These are phyloP conservation scores for Pipistrellus pipistrellus DNA, from an alignment of 2,797 vertebrate species.

Conservation along the genomic window DNA sequence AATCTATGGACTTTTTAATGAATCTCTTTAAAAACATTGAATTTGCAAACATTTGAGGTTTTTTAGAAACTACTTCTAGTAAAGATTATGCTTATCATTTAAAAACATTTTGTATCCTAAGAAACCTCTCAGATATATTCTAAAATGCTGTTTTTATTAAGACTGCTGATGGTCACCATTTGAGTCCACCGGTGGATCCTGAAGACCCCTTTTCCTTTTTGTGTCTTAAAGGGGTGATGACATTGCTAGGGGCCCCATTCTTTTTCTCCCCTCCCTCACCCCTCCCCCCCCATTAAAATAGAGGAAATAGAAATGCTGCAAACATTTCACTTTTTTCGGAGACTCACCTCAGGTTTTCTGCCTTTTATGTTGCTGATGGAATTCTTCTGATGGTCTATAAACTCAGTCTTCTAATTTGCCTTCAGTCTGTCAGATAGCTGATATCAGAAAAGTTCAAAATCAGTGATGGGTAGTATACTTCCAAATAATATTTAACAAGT, in stretches of 20 bases:
- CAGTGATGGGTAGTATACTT: conserved; percentile 73
- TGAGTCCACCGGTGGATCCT: not conserved
- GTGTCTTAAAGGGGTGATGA: conserved; percentile 22
- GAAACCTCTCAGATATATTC: conserved; percentile 55
- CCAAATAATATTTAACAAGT: conserved; percentile 68
- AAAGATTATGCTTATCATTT: conserved; percentile 47
- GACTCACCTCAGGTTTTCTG: conserved; percentile 59
- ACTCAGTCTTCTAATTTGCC: conserved; percentile 73
- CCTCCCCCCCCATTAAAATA: not conserved
- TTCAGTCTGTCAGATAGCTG: conserved; percentile 63
- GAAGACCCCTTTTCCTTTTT: not conserved
- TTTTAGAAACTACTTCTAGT: not conserved
- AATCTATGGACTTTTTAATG: not conserved
- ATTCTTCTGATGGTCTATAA: conserved; percentile 80
- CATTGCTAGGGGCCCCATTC: not conserved
- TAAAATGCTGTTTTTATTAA: not conserved
- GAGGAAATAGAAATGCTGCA: conserved; percentile 61
- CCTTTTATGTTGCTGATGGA: conserved; percentile 73
- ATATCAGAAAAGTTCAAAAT: conserved; percentile 77
- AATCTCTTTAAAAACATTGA: not conserved
- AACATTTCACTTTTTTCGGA: conserved; percentile 66
- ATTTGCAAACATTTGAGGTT: not conserved
- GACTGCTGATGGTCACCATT: not conserved
- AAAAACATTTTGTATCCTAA: not conserved
- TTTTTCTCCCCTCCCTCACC: no score